A percentile compares a stretch with the other conserved stretches of the same genome.
Evolutionary conservation across 2,113 vertebrate genomes (phyloP).

Genomic region (Platysternon megacephalum): DNA sequence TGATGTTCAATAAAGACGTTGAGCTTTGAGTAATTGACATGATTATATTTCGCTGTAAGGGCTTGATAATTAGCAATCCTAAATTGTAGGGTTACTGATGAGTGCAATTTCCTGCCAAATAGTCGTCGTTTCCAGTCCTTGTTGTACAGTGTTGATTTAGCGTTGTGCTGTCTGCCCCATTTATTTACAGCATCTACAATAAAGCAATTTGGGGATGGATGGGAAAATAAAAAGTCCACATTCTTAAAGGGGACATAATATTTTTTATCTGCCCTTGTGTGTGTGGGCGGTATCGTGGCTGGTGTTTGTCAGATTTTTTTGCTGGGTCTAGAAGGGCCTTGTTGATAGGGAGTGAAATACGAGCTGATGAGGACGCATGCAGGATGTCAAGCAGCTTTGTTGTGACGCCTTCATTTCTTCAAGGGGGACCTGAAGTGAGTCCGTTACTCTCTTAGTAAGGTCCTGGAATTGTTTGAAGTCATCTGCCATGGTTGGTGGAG

Average conservation of each 20-base stretch:
- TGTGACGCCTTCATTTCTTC: too few relatives aligned
- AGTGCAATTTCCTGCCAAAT: neutral
- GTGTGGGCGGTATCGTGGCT: too few relatives aligned
- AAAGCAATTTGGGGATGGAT: neutral
- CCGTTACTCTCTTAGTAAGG: too few relatives aligned
- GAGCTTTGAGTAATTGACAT: neutral
- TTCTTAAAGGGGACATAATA: neutral
- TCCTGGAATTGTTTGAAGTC: too few relatives aligned
- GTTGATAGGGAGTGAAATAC: too few relatives aligned
- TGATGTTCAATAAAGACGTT: neutral
- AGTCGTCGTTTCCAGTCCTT: neutral
- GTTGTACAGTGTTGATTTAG: neutral
- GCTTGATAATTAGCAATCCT: neutral
- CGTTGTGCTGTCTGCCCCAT: neutral
- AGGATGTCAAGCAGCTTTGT: too few relatives aligned
- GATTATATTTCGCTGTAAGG: neutral
- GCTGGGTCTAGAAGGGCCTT: too few relatives aligned
- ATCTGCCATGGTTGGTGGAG: too few relatives aligned
- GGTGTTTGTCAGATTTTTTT: too few relatives aligned
- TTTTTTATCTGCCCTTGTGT: neutral
- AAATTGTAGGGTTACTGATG: neutral
- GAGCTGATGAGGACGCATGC: too few relatives aligned
- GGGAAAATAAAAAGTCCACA: neutral
- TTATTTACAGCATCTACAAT: neutral
- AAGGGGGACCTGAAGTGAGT: too few relatives aligned